These are phyloP conservation scores for Pocillopora damicornis DNA, from an alignment of 64 coral and sea anemone genomes.

Conservation along the genomic window DNA sequence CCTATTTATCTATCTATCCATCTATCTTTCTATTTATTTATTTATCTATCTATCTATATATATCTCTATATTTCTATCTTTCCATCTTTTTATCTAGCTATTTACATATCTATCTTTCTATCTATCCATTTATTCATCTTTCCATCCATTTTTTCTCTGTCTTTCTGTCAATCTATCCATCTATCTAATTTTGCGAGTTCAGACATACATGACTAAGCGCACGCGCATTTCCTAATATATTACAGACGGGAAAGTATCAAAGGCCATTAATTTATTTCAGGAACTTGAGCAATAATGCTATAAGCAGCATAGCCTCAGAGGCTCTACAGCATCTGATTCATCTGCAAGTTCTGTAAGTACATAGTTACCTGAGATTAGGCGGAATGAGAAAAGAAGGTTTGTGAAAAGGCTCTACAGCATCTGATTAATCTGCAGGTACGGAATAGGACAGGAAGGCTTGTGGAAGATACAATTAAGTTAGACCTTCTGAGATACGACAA, in stretches of 20 bases:
- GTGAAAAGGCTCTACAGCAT: slow-evolving; percentile 49
- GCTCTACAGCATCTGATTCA: slow-evolving; percentile 73
- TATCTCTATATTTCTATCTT: too few relatives aligned
- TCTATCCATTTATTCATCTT: too few relatives aligned
- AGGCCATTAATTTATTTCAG: slow-evolving; percentile 10
- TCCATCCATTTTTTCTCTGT: too few relatives aligned
- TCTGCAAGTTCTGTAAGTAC: slow-evolving; percentile 86
- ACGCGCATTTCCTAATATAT: not conserved
- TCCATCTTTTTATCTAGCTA: too few relatives aligned
- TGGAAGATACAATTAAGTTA: not conserved
- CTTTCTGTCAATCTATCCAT: too few relatives aligned
- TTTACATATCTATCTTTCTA: too few relatives aligned
- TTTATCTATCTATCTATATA: too few relatives aligned
- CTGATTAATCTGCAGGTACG: slow-evolving; percentile 71
- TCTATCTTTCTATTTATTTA: too few relatives aligned
- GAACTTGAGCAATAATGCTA: slow-evolving; percentile 73
- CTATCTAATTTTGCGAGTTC: too few relatives aligned
- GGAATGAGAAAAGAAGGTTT: not conserved
- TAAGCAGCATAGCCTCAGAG: slow-evolving; percentile 53
- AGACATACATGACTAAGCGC: too few relatives aligned
- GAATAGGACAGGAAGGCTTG: not conserved
- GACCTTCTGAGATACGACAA: too few relatives aligned
- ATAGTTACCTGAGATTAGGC: not conserved
- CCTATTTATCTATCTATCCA: too few relatives aligned
- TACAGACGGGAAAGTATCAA: not conserved